These are phyloP conservation scores for Labia minor DNA, from an alignment of 2,888 invertebrate genomes.

Conservation along the genomic window DNA sequence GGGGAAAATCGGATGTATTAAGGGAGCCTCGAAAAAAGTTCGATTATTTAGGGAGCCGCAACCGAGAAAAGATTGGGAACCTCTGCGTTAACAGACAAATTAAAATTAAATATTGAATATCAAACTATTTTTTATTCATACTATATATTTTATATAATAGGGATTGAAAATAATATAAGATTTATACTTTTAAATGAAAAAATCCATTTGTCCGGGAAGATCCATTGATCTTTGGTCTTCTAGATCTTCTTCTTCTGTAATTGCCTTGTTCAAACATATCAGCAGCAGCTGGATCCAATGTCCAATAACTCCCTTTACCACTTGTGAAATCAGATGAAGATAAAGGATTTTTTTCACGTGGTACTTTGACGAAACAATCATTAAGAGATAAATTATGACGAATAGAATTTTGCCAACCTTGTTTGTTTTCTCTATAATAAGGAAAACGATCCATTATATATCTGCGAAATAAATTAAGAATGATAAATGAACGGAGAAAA, in stretches of 20 bases:
- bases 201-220: no score
- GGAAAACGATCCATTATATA: constrained; percentile 79
- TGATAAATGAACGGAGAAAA: no score
- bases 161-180: background rate
- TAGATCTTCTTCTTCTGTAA: constrained; percentile 59
- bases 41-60: no score
- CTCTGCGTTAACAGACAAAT: no score
- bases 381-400: constrained; percentile 69
- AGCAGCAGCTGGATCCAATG: constrained; percentile 62
- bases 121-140: no score
- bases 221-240: constrained; percentile 34
- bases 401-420: constrained; percentile 74
- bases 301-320: constrained; percentile 74
- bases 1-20: no score
- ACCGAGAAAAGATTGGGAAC: no score
- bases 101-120: no score
- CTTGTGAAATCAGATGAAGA: constrained; percentile 41
- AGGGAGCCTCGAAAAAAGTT: no score
- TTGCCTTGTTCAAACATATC: constrained; percentile 87
- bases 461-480: constrained; percentile 35
- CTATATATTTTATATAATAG: background rate
- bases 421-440: constrained; percentile 71
- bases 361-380: constrained; percentile 72
- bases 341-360: constrained; percentile 42
- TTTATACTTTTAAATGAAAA: no score